Conservation (phyloP, 2,113 vertebrate species). For the Jaculus jaculus region DNA sequence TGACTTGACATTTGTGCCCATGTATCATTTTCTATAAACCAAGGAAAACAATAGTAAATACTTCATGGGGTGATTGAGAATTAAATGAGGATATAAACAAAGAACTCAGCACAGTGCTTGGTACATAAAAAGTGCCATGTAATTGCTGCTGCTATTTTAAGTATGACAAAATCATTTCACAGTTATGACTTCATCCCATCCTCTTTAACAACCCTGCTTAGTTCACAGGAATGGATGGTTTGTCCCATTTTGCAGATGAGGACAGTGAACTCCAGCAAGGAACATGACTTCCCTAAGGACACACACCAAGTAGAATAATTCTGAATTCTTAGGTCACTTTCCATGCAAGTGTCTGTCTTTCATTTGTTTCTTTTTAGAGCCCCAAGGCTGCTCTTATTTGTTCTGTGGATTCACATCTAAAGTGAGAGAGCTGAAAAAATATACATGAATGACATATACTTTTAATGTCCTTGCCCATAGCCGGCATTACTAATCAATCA, state of each 20-base stretch:
- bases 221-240: background rate
- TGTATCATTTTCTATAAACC: background rate
- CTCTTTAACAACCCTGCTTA: background rate
- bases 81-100: slow-evolving; percentile 20
- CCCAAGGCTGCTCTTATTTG: background rate
- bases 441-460: background rate
- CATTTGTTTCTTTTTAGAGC: background rate
- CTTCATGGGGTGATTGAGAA: background rate
- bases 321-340: background rate
- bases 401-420: background rate
- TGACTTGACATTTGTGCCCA: background rate
- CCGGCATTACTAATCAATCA: slow-evolving; percentile 47
- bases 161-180: slow-evolving; percentile 27
- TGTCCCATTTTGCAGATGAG: background rate
- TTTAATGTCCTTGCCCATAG: background rate
- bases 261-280: background rate
- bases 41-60: slow-evolving; percentile 13
- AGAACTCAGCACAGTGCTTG: slow-evolving; percentile 15
- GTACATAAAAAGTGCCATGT: background rate
- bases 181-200: slow-evolving; percentile 46
- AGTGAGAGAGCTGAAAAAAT: background rate
- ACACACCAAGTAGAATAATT: background rate
- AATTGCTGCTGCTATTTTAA: slow-evolving; percentile 30
- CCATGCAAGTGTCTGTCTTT: background rate
- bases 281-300: background rate